Evolutionary conservation across 2,888 invertebrate species (phyloP).

Genomic region (Pheosia tremula): DNA sequence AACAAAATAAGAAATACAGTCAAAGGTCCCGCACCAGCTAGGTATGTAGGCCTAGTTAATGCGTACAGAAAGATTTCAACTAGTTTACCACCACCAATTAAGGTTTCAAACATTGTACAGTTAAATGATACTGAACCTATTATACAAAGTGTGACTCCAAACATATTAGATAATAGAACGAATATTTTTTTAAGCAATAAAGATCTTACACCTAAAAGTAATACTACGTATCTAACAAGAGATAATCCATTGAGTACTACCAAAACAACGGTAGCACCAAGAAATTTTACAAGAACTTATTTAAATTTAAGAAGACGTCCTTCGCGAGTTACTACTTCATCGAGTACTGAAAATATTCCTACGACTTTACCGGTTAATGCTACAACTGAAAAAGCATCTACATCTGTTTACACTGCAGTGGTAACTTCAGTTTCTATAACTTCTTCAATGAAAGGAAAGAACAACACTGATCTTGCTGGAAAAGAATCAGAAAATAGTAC

Average conservation of each 20-base stretch:
- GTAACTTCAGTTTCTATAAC: constrained; percentile 82
- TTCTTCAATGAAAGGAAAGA: constrained; percentile 78
- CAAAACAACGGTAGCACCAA: constrained; percentile 53
- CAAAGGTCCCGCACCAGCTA: constrained; percentile 78
- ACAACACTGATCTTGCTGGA: constrained; percentile 64
- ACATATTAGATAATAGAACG: constrained; percentile 43
- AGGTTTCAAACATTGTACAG: constrained; percentile 57
- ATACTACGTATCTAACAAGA: constrained; percentile 40
- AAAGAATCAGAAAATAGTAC: constrained; percentile 61
- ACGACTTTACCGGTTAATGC: constrained; percentile 51
- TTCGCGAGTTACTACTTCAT: constrained; percentile 57
- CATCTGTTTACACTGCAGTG: constrained; percentile 80
- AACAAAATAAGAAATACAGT: constrained; percentile 81
- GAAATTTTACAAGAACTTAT: constrained; percentile 71
- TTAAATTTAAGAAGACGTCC: constrained; percentile 69
- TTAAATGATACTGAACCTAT: constrained; percentile 65
- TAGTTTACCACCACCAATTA: constrained; percentile 60
- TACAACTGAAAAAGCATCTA: constrained; percentile 75
- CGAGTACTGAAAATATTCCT: constrained; percentile 59
- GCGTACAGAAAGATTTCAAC: constrained; percentile 74
- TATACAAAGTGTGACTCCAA: constrained; percentile 54
- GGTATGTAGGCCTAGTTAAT: constrained; percentile 74
- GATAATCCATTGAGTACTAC: constrained; percentile 32
- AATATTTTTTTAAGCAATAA: constrained; percentile 41
- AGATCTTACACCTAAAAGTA: constrained; percentile 41